phyloP scores from a whole-genome alignment of 2,113 vertebrate species.

The Hepsetus odoe region DNA sequence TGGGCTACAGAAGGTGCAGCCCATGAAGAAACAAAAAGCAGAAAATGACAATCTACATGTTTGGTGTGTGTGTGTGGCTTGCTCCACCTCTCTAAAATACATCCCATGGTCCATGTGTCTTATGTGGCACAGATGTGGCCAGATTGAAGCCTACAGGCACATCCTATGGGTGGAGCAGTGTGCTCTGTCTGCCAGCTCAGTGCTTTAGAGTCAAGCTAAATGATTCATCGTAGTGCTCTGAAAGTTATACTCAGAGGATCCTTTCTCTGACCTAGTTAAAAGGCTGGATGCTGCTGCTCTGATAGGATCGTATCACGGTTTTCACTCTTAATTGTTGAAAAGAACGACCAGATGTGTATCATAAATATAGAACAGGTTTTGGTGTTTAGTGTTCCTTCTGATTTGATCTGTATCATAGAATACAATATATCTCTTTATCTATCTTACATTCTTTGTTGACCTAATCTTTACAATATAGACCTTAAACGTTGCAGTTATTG shows the following conservation, averaged over 20 bases:
- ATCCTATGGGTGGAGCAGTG: neutral
- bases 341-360: neutral
- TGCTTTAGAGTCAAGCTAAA: conserved; percentile 28
- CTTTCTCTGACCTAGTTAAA: conserved; percentile 28
- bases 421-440: too few relatives aligned
- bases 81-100: neutral
- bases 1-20: neutral
- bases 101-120: neutral
- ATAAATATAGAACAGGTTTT: neutral
- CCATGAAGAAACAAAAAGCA: neutral
- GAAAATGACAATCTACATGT: neutral
- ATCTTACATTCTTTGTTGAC: too few relatives aligned
- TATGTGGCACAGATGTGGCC: neutral
- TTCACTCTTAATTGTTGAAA: too few relatives aligned
- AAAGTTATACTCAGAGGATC: conserved; percentile 7
- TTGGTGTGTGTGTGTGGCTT: neutral
- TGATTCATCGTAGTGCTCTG: conserved; percentile 41
- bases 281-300: neutral
- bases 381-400: neutral
- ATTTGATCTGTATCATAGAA: too few relatives aligned
- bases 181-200: neutral
- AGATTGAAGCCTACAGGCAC: neutral
- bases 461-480: too few relatives aligned
- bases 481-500: too few relatives aligned
- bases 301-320: too few relatives aligned